Base-by-base conservation (phyloP, 2,888 invertebrate genomes). In the Heliconius ethilla region DNA sequence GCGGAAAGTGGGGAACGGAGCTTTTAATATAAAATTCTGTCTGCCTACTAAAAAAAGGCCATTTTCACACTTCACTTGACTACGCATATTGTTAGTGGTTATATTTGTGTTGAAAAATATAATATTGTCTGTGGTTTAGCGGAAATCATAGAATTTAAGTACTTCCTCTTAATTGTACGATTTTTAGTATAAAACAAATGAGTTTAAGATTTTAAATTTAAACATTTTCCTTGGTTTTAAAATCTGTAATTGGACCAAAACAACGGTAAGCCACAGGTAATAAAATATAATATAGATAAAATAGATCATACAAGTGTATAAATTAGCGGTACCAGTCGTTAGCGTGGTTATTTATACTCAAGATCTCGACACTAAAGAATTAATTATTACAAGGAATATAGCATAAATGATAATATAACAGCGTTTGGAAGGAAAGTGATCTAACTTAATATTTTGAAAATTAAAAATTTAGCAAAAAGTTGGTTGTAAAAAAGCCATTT, bases 161-260 rank as follows among this genome's bases (percentile, higher is more conserved):
- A 72, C 59, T 72, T 72, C 59, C 72, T 33, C 59, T 72, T 72
- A 55, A 72, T 33, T 59, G 33, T 59, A n/a, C 13, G 6, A n/a
- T 29, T 29, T 51, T 10, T 27, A 27, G 5, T 13, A 67, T n/a
- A 13, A 40, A 69, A 22, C 29, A 11, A 51, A 27, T 22, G 51
- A 51, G 13, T 55, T 59, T n/a, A n/a, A 67, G 67, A 40, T 7
- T 67, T 40, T 7, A 15, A 69, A 25, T 59, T 29, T 15, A 25
- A 33, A 37, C 5, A 15, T 22, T 27, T 55, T 37, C 6, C n/a
- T 9, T 72, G 9, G 33, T 72, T n/a, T 59, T n/a, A 27, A 29
- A 7, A 37, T 59, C 59, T 59, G 59, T 59, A 72, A 72, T 72
- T 59, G 72, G 72, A 72, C 72, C 72, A 72, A 72, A 22, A 70